Evolutionary conservation across 2,888 invertebrate species (phyloP).

Genomic region (Phrixothrix hirtus): DNA sequence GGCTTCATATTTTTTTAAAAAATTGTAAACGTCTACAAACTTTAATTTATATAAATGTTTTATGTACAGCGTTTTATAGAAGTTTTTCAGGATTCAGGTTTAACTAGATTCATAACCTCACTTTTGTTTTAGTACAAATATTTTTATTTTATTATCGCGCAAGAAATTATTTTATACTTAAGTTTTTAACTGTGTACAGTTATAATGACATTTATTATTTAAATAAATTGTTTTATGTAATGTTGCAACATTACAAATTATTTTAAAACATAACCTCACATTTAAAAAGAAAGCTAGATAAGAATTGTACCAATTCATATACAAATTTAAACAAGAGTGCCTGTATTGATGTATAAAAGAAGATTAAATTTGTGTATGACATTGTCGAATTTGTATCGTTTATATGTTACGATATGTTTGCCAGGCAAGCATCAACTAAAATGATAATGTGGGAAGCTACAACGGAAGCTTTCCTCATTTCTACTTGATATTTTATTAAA

Average conservation of each 20-base stretch:
- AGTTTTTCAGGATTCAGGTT: constrained; percentile 19
- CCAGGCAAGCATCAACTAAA: neutral
- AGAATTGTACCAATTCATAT: too few species aligned
- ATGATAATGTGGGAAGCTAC: too few species aligned
- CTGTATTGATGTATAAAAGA: too few species aligned
- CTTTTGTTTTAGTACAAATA: constrained; percentile 29
- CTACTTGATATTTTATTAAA: neutral
- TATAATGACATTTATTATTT: too few species aligned
- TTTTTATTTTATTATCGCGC: constrained; percentile 11
- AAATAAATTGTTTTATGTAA: too few species aligned
- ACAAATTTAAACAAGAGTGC: too few species aligned
- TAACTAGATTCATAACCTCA: constrained; percentile 15
- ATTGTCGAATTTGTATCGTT: too few species aligned
- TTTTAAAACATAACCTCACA: too few species aligned
- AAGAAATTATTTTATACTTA: constrained; percentile 21
- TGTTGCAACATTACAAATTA: too few species aligned
- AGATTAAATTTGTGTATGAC: too few species aligned
- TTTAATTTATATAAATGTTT: constrained; percentile 13
- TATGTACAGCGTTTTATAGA: constrained; percentile 10
- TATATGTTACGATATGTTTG: neutral
- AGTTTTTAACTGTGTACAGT: constrained; percentile 22
- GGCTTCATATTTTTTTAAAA: constrained; percentile 7
- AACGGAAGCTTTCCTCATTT: neutral
- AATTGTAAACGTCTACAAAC: too few species aligned
- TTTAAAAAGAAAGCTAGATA: too few species aligned